Percentiles rank a stretch among this genome's conserved stretches.
Evolutionary conservation across 2,888 invertebrate species (phyloP).

Genomic region (Tetragonula carbonaria): DNA sequence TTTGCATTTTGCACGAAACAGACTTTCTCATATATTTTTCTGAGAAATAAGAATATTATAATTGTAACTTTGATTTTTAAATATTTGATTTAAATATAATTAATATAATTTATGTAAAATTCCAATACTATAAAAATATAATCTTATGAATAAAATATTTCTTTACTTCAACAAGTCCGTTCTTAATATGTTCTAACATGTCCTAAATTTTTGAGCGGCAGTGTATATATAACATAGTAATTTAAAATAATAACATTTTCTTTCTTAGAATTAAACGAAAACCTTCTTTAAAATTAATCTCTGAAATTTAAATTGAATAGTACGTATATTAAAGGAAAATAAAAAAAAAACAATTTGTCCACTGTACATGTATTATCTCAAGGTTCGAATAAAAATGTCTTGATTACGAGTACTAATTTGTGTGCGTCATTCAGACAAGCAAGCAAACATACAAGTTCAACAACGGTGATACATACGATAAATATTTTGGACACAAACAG

Average conservation of each 20-base stretch:
- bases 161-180: too few species aligned
- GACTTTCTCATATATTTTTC: background rate
- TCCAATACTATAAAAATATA: background rate
- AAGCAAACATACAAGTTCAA: constrained; percentile 56
- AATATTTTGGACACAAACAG: constrained; percentile 69
- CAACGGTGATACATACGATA: constrained; percentile 64
- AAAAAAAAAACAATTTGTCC: constrained; percentile 1
- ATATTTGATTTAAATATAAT: too few species aligned
- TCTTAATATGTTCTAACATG: too few species aligned
- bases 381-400: background rate
- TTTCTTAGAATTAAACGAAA: background rate
- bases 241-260: background rate
- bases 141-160: too few species aligned
- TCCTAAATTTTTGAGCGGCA: too few species aligned
- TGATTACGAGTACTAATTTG: constrained; percentile 31
- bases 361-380: background rate
- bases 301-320: too few species aligned
- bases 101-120: too few species aligned
- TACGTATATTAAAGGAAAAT: constrained; percentile 25
- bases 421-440: constrained; percentile 33
- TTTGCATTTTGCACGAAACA: too few species aligned
- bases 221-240: background rate
- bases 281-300: too few species aligned
- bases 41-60: background rate
- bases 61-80: background rate